Conservation (phyloP, 2,113 vertebrate genomes). For the Glaucidium brasilianum region DNA sequence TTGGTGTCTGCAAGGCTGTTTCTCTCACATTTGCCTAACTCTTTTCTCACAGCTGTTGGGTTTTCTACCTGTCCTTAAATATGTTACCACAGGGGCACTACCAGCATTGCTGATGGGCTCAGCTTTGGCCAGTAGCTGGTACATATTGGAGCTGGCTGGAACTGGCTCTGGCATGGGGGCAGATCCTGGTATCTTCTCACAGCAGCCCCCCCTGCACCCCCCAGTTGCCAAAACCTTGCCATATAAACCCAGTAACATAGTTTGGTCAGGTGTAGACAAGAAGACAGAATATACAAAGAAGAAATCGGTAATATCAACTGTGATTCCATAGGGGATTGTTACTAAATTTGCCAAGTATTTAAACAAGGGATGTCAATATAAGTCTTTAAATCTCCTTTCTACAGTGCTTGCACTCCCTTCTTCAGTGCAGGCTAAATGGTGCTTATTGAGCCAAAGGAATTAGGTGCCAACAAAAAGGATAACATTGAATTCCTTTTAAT, state of each 20-base stretch:
- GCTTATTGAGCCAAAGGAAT: background rate
- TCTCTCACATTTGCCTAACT: background rate
- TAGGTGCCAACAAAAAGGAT: background rate
- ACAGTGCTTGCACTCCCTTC: background rate
- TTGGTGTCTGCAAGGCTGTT: background rate
- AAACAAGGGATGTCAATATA: background rate
- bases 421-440: background rate
- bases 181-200: background rate
- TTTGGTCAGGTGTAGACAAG: background rate
- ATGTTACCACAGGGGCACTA: background rate
- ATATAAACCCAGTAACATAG: background rate
- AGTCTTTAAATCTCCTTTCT: background rate
- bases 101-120: background rate
- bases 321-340: background rate
- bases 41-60: background rate
- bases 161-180: background rate
- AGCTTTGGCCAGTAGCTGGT: background rate
- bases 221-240: background rate
- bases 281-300: background rate
- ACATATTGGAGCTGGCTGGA: background rate
- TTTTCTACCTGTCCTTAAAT: background rate
- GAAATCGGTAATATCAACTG: accelerated
- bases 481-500: background rate
- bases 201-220: background rate
- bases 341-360: background rate